Conservation (phyloP, 2,797 vertebrate genomes). For the Xyrichtys novacula region DNA sequence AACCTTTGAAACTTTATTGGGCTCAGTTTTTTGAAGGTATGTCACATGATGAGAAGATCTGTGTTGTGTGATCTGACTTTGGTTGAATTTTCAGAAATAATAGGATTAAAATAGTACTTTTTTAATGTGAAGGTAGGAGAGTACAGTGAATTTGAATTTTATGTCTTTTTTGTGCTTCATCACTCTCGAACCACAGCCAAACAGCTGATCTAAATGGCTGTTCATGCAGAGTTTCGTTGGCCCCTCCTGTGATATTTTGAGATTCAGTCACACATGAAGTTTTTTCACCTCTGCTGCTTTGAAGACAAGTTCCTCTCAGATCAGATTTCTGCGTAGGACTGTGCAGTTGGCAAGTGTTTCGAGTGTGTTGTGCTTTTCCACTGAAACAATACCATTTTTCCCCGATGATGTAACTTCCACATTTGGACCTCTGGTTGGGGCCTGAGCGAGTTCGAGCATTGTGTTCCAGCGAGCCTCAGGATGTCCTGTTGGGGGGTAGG, state of each 20-base stretch:
- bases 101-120: background rate
- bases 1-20: too few species aligned
- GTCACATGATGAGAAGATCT: background rate
- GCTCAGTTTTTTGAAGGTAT: background rate
- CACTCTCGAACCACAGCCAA: too few species aligned
- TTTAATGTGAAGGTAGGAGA: background rate
- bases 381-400: slow-evolving; percentile 87
- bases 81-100: too few species aligned
- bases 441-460: slow-evolving; percentile 88
- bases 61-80: too few species aligned
- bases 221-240: background rate
- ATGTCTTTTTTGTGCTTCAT: too few species aligned
- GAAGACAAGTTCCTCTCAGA: slow-evolving; percentile 12
- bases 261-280: background rate
- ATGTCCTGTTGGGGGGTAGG: slow-evolving; percentile 92
- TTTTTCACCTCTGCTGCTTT: background rate
- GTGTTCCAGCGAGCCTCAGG: slow-evolving; percentile 95
- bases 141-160: too few species aligned
- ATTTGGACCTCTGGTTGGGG: slow-evolving; percentile 79
- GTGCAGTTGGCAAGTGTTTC: slow-evolving; percentile 44
- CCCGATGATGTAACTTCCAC: slow-evolving; percentile 87
- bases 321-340: slow-evolving; percentile 12
- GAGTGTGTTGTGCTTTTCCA: slow-evolving; percentile 74
- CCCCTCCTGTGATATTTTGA: background rate
- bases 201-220: background rate